Percentiles rank a stretch among this genome's conserved stretches.
These are phyloP conservation scores for Sphenodon punctatus DNA, from an alignment of 2,797 vertebrate species.

Conservation along the genomic window DNA sequence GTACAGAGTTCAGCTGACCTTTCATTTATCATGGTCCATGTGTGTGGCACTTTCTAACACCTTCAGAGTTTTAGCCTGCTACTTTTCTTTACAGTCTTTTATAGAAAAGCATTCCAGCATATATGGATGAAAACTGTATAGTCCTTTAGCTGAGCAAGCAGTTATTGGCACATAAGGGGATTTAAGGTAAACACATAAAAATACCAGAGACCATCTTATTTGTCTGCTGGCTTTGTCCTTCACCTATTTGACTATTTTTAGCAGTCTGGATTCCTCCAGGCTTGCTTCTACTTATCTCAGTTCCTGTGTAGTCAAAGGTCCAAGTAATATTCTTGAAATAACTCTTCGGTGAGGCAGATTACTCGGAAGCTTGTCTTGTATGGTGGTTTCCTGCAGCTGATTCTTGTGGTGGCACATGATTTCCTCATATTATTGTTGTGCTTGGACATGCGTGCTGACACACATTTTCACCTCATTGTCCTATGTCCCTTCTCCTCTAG, in stretches of 20 bases:
- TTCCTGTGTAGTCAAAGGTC: background rate
- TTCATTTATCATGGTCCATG: background rate
- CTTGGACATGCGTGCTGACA: background rate
- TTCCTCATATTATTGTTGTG: too few relatives aligned
- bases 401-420: too few relatives aligned
- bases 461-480: background rate
- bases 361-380: rapidly evolving
- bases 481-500: background rate
- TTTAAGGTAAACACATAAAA: background rate
- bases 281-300: background rate
- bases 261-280: too few relatives aligned
- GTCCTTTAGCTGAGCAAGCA: background rate
- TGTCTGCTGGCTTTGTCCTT: background rate
- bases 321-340: background rate
- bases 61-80: background rate
- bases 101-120: background rate
- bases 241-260: rapidly evolving
- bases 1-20: background rate
- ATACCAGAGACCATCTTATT: background rate
- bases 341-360: background rate
- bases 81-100: background rate
- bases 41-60: background rate
- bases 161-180: background rate
- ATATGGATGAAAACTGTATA: background rate
- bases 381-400: background rate